phyloP scores from a whole-genome alignment of 2,888 invertebrate species.

The Nephrotoma flavescens region DNA sequence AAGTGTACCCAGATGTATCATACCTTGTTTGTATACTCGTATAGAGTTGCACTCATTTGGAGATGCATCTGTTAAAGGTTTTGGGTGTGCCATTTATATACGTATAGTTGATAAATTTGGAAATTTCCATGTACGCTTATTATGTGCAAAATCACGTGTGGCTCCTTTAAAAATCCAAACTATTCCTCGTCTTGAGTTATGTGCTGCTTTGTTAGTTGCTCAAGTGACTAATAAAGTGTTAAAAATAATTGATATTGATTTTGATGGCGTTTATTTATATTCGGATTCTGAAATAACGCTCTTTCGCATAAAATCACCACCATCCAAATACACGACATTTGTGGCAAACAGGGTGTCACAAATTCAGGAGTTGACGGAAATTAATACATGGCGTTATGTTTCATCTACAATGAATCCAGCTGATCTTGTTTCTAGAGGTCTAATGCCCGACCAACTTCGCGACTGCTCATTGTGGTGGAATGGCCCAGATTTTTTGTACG shows the following conservation, averaged over 20 bases:
- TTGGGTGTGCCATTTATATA: background rate
- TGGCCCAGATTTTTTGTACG: background rate
- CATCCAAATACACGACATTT: background rate
- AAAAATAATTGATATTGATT: background rate
- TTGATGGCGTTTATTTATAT: too few relatives aligned
- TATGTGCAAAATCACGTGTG: background rate
- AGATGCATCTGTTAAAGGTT: too few relatives aligned
- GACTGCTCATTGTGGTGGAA: too few relatives aligned
- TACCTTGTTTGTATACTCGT: too few relatives aligned
- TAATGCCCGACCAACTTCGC: background rate
- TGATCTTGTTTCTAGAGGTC: background rate
- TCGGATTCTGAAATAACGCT: too few relatives aligned
- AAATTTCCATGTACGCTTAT: too few relatives aligned
- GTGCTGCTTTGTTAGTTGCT: background rate
- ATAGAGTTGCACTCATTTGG: too few relatives aligned
- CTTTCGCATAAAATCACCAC: too few relatives aligned
- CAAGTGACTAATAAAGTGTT: background rate
- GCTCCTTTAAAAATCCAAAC: background rate
- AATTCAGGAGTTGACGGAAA: background rate
- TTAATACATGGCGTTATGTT: background rate
- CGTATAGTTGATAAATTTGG: background rate
- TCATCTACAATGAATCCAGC: background rate
- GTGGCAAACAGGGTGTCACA: background rate
- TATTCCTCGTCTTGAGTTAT: background rate
- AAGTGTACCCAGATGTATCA: too few relatives aligned